Evolutionary conservation across 2,113 vertebrate genomes (phyloP), one percentile per base, ranked within the genome.

Genomic region (Phodopus roborovskii): DNA sequence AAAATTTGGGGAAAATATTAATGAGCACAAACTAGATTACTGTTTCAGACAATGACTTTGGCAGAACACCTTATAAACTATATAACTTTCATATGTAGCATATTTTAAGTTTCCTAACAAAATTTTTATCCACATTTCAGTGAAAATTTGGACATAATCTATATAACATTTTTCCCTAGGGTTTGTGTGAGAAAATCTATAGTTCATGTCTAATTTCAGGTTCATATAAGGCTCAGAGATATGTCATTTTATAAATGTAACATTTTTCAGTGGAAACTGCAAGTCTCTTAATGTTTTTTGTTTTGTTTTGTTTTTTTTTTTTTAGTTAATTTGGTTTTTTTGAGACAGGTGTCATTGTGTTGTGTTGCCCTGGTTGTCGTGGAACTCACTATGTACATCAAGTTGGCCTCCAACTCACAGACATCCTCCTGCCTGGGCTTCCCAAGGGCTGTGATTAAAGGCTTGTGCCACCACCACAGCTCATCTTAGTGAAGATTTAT

Each of bases 31-130:
- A 39, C 11, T 75, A 95, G 12, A 2, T 15, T 36, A 26, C n/a
- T 64, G 58, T 75, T 91, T 85, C n/a, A 91, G 93, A 75, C 62
- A 39, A 19, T 71, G 26, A 26, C 26, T 66, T 94, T 70, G 88
- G 39, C 30, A 90, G 22, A 93, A 94, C n/a, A 56, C 0, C 58
- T 48, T 91, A 30, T 50, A 88, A 88, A 79, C 81, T 68, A 60
- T 19, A 12, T 1, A 64, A n/a, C 8, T 83, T 58, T 83, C 50
- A 56, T 62, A 68, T 74, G 84, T 85, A 75, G 66, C 22, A 20
- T 92, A 71, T 42, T 28, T 30, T 92, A 1, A 42, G 10, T 4
- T 88, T 90, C 93, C 19, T 33, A 90, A 26, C 28, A 39, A 81
- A 39, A 39, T 70, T 4, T 90, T 64, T 56, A 16, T 68, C 48